A percentile compares a stretch with the other conserved stretches of the same genome.
phyloP scores from a whole-genome alignment of 2,797 vertebrate genomes.

The Enteromius fasciolatus region DNA sequence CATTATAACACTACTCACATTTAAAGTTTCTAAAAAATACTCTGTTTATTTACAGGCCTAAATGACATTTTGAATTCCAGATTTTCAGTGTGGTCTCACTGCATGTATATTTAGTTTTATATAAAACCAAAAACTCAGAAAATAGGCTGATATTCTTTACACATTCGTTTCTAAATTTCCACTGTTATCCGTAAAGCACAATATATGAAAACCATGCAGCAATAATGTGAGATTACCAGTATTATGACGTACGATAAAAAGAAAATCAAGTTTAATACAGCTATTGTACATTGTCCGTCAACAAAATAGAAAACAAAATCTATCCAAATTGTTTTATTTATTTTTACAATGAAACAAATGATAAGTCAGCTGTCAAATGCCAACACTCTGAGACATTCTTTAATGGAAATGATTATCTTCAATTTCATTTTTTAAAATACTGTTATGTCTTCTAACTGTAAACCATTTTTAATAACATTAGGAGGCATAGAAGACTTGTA shows the following conservation, averaged over 20 bases:
- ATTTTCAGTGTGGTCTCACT: neutral
- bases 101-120: neutral
- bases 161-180: neutral
- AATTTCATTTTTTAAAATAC: neutral
- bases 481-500: neutral
- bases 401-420: slow-evolving; percentile 2
- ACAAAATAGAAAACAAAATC: slow-evolving; percentile 5
- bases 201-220: neutral
- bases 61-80: neutral
- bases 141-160: neutral
- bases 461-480: neutral
- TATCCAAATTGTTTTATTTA: slow-evolving; percentile 43
- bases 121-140: neutral
- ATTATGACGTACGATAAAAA: neutral
- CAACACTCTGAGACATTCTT: neutral
- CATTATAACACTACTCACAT: neutral
- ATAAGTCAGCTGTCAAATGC: neutral
- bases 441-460: neutral
- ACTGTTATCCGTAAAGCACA: neutral
- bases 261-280: slow-evolving; percentile 19
- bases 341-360: slow-evolving; percentile 43
- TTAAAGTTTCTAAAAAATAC: neutral
- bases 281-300: neutral
- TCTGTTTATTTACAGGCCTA: neutral
- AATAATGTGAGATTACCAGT: slow-evolving; percentile 5